A percentile compares a stretch with the other conserved stretches of the same genome.
Conservation (phyloP, 37 sponge, comb jelly and placozoan species). For the Axinella damicornis region DNA sequence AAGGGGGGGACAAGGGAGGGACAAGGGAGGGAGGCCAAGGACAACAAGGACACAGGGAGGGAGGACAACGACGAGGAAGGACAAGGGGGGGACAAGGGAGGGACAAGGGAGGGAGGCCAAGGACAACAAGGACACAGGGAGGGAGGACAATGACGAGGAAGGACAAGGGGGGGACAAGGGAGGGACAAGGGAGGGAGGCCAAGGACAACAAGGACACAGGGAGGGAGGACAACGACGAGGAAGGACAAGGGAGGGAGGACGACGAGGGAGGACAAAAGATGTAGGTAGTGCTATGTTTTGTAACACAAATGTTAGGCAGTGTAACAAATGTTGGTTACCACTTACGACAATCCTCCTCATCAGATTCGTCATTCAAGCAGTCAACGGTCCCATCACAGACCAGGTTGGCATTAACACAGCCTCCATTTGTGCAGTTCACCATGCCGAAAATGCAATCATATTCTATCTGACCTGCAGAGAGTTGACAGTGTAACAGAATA, state of each 20-base stretch:
- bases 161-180: no score
- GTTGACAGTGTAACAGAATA: neutral
- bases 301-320: neutral
- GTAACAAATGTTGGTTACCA: neutral
- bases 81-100: neutral
- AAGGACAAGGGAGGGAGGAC: neutral
- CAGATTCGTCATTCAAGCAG: slow-evolving; percentile 26
- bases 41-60: no score
- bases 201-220: neutral
- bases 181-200: no score
- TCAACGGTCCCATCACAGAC: slow-evolving; percentile 46
- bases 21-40: no score
- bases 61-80: no score
- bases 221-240: neutral
- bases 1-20: no score
- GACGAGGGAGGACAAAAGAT: no score
- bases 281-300: no score
- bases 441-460: slow-evolving; percentile 16
- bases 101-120: no score
- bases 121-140: no score
- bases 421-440: slow-evolving; percentile 49
- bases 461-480: neutral
- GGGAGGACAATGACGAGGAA: no score
- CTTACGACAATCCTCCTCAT: slow-evolving; percentile 53
- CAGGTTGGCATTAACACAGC: slow-evolving; percentile 33